phyloP scores from a whole-genome alignment of 1,140 invertebrate species.

The Fopius arisanus region DNA sequence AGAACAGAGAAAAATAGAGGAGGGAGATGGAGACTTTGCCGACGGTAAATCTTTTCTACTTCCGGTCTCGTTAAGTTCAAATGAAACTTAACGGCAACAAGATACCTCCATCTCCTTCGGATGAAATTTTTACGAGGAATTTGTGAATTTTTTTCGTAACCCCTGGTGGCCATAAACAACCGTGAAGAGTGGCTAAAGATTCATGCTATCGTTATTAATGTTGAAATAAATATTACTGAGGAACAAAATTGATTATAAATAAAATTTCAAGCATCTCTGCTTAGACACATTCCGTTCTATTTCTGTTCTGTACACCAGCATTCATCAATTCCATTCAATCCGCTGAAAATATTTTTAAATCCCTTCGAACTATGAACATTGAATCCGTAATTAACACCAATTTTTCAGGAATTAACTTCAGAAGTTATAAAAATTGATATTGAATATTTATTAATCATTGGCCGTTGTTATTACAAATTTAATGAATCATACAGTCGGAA shows the following conservation, averaged over 20 bases:
- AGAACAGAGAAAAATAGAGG: background rate
- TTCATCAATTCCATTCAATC: no score
- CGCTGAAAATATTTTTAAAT: no score
- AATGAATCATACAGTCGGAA: no score
- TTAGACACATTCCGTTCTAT: no score
- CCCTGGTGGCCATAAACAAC: background rate
- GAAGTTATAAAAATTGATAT: no score
- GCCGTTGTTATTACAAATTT: no score
- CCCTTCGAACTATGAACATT: no score
- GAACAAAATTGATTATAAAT: background rate
- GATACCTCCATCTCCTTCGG: background rate
- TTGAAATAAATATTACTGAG: background rate
- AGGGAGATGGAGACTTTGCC: background rate
- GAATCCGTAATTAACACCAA: no score
- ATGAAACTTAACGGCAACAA: constrained; percentile 2
- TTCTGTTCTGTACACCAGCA: no score
- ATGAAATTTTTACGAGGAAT: background rate
- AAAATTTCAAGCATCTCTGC: background rate
- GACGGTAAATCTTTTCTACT: background rate
- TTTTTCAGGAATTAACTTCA: no score
- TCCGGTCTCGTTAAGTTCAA: constrained; percentile 12
- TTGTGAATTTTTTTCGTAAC: background rate
- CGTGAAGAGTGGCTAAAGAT: background rate
- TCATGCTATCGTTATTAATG: background rate
- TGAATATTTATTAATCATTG: no score